Base-by-base conservation (phyloP, 2,888 invertebrate species). In the Junonia oenone region DNA sequence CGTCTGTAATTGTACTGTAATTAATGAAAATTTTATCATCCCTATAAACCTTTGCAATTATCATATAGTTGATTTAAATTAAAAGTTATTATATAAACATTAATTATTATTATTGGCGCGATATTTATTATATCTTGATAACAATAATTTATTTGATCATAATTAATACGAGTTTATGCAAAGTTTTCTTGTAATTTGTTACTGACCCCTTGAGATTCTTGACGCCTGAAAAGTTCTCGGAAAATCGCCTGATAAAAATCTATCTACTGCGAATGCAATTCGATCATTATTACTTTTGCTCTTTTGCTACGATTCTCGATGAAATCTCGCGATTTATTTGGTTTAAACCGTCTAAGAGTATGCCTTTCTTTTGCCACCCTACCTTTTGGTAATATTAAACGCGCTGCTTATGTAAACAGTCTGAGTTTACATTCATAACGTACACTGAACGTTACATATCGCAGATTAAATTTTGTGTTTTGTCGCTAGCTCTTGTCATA, bases 381-480 rank as follows among this genome's bases (percentile, higher is more conserved):
- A 29, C 45, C 37, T 38, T 45, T 45, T 45, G 45, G 48, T 45
- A 57, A 53, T 57, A 57, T 55, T 40, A 58, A 51, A 49, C 35
- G 50, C 45, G 43, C 48, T 31, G 55, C 51, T 48, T 45, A 37
- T 37, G 58, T 48, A 48, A 58, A 51, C 45, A 58, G 22, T 26
- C 43, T 48, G 31, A 52, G 45, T 46, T 51, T 45, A 45, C 55
- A 56, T 59, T 59, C 49, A 55, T 59, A 50, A 40, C 38, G 26
- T 46, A 45, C 45, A 54, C 54, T 15, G 15, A 35, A 52, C 40
- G 45, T 53, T 50, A 56, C 29, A 46, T 53, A 62, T 53, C 54
- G 57, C 46, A 66, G 67, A 73, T 78, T 71, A 68, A 70, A 72
- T 70, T 71, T 69, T 69, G 67, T 67, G 64, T 67, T 67, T 64